phyloP scores from a whole-genome alignment of 2,888 invertebrate genomes.

The Resseliella maxima region DNA sequence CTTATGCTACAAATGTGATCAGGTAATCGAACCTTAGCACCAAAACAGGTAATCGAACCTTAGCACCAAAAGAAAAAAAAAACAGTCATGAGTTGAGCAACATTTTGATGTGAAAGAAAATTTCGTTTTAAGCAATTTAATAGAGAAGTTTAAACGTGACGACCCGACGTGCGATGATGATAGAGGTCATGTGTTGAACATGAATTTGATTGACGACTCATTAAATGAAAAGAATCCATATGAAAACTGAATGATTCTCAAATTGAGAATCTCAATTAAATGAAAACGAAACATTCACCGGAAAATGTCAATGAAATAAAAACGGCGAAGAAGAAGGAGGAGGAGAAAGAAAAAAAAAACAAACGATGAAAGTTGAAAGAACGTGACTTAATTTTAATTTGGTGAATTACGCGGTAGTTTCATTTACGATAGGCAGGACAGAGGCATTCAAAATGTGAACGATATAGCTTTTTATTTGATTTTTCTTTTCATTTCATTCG shows the following conservation, averaged over 20 bases:
- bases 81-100: neutral
- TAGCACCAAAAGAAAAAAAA: neutral
- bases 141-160: neutral
- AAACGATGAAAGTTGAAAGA: too few species aligned
- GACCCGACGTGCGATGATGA: neutral
- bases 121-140: neutral
- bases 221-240: neutral
- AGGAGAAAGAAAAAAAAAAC: neutral
- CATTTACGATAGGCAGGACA: neutral
- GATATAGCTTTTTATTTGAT: neutral
- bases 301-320: neutral
- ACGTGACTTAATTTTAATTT: slow-evolving; percentile 45
- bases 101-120: neutral
- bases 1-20: neutral
- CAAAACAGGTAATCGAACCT: slow-evolving; percentile 14
- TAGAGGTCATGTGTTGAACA: slow-evolving; percentile 11
- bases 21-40: slow-evolving; percentile 10
- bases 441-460: neutral
- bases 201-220: slow-evolving; percentile 9
- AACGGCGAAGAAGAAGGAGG: neutral
- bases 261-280: slow-evolving; percentile 36
- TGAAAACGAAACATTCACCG: neutral
- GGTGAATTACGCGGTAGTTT: neutral
- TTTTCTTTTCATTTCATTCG: too few species aligned
- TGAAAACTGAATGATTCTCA: neutral